phyloP scores from a whole-genome alignment of 2,113 vertebrate species.

The Mus pahari region DNA sequence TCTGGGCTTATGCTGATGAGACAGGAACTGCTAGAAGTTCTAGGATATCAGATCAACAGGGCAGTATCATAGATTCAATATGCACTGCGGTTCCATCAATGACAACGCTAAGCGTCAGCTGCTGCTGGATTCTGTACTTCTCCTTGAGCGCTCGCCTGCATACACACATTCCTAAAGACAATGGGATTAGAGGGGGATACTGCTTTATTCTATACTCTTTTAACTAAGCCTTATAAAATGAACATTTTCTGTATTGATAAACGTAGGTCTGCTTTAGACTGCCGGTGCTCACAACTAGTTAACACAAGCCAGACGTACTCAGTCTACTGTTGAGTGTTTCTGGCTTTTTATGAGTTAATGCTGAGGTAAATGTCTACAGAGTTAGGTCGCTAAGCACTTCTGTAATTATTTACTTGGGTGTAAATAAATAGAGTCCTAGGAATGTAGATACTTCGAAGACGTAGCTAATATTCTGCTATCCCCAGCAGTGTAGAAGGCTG shows the following conservation, averaged over 20 bases:
- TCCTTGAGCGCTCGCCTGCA: not conserved
- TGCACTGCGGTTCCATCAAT: not conserved
- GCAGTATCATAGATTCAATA: not conserved
- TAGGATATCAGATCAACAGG: not conserved
- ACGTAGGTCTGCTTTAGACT: not conserved
- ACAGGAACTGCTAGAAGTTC: constrained; percentile 11
- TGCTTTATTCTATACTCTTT: not conserved
- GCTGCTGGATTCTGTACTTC: not conserved
- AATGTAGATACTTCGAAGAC: not conserved
- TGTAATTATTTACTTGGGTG: not conserved
- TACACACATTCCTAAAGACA: not conserved
- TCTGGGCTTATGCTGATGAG: too few species aligned
- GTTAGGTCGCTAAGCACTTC: not conserved
- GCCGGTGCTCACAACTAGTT: not conserved
- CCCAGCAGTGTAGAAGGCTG: too few species aligned
- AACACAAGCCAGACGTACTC: not conserved
- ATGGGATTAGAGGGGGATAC: not conserved
- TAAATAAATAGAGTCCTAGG: not conserved
- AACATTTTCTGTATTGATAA: not conserved
- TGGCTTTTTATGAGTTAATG: not conserved
- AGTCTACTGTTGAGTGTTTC: not conserved
- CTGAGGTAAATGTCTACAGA: not conserved
- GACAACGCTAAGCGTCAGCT: not conserved
- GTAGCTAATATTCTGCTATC: not conserved
- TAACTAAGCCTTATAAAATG: not conserved